Conservation (phyloP, 2,888 invertebrate species). For the Drosophila birchii region DNA sequence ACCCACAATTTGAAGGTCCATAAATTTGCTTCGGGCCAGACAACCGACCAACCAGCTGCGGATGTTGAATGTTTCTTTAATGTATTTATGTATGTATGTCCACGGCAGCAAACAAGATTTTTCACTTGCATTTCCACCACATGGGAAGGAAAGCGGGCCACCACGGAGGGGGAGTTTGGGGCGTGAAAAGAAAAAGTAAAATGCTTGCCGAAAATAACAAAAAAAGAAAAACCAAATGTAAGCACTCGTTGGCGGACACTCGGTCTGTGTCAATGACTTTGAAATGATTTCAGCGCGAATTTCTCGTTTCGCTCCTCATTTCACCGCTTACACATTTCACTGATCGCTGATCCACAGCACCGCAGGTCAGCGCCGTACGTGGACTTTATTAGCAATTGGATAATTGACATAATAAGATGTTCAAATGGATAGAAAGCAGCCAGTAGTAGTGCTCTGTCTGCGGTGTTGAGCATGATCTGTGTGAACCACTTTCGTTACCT, state of each 20-base stretch:
- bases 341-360: slow-evolving; percentile 32
- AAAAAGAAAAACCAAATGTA: slow-evolving; percentile 44
- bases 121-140: slow-evolving; percentile 53
- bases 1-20: slow-evolving; percentile 45
- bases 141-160: slow-evolving; percentile 2
- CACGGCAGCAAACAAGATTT: slow-evolving; percentile 64
- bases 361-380: slow-evolving; percentile 72
- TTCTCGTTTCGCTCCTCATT: slow-evolving; percentile 65
- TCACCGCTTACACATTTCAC: slow-evolving; percentile 47
- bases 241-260: slow-evolving; percentile 38
- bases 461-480: slow-evolving; percentile 9
- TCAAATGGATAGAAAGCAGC: slow-evolving; percentile 54
- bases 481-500: slow-evolving; percentile 32
- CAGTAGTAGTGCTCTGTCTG: slow-evolving; percentile 29
- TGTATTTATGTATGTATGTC: slow-evolving; percentile 19
- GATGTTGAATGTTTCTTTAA: slow-evolving; percentile 20
- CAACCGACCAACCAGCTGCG: slow-evolving; percentile 27
- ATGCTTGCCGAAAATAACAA: slow-evolving; percentile 65
- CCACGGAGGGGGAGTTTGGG: slow-evolving; percentile 26
- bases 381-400: slow-evolving; percentile 76
- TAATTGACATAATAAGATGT: slow-evolving; percentile 74
- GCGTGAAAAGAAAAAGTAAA: slow-evolving; percentile 74
- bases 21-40: slow-evolving; percentile 36
- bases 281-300: slow-evolving; percentile 73
- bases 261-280: slow-evolving; percentile 72